Evolutionary conservation across 2,113 vertebrate genomes (phyloP).

Genomic region (Poeciliopsis prolifica): DNA sequence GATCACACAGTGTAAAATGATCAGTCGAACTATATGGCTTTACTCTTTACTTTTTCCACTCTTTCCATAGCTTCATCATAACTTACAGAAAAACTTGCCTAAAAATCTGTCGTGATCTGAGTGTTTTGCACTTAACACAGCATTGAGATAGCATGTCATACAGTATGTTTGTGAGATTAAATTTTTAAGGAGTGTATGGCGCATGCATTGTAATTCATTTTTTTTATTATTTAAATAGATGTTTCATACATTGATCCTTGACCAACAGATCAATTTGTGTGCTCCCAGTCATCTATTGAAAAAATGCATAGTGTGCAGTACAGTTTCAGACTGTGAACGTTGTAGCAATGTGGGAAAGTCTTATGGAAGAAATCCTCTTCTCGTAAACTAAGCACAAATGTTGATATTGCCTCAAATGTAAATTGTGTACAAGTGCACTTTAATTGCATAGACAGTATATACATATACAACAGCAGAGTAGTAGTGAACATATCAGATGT

Average conservation of each 20-base stretch:
- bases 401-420: background rate
- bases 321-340: constrained; percentile 5
- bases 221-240: background rate
- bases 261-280: constrained; percentile 14
- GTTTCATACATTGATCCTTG: constrained; percentile 10
- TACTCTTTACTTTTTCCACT: background rate
- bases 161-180: background rate
- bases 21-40: background rate
- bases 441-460: constrained; percentile 1
- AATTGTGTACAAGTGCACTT: constrained; percentile 6
- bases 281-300: background rate
- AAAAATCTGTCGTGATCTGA: background rate
- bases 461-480: constrained; percentile 4
- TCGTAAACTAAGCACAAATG: background rate
- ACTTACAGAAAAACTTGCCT: background rate
- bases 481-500: background rate
- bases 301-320: constrained; percentile 18
- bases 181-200: background rate
- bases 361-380: background rate
- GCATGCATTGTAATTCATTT: background rate
- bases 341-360: constrained; percentile 20
- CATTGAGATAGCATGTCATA: background rate
- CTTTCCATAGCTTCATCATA: background rate
- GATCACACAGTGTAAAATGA: too few species aligned
- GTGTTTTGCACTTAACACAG: background rate